Base-by-base conservation (phyloP, 2,888 invertebrate genomes). In the Ypsolopha scabrella region DNA sequence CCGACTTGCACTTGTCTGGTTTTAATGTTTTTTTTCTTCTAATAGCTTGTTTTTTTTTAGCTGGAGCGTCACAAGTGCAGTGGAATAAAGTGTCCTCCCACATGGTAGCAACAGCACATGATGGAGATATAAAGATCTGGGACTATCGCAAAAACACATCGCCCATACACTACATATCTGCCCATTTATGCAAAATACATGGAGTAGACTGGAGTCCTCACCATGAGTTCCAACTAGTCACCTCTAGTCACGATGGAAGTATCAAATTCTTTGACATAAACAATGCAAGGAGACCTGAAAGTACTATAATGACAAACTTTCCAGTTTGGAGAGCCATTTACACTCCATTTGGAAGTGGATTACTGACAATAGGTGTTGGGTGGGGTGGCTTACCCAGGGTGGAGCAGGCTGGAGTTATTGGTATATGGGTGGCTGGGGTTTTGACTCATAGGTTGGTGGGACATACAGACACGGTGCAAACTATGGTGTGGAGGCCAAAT, bases 121-220 rank as follows among this genome's bases (percentile, higher is more conserved):
- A 98, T 70, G 97, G 97, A 2, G 98, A 98, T 77, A 91, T 98
- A 4, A 93, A 97, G 74, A 91, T 98, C 58, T 98, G 98, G 98
- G 98, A 98, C 75, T 93, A 94, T 60, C 88, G 98, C 56, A 97
- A 97, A 83, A 90, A 93, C 56, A 91, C 92, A 48, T 89, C 93
- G 51, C 97, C 98, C 0, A 90, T 96, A 3, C 95, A 96, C 68
- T 98, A 97, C 64, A 95, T 98, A 61, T 93, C 97, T 33, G 98
- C 97, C 4, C 98, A 98, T 85, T 86, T 96, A 36, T 86, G 80
- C 58, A 90, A 96, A 87, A 97, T 98, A 58, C 94, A 97, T 71
- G 96, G 97, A 46, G 90, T 98, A 38, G 97, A 98, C 74, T 98
- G 98, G 98, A 96, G 94, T 76, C 93, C 94, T 10, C 91, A 90